phyloP scores from a whole-genome alignment of 2,888 invertebrate genomes.

The Campoletis raptor region DNA sequence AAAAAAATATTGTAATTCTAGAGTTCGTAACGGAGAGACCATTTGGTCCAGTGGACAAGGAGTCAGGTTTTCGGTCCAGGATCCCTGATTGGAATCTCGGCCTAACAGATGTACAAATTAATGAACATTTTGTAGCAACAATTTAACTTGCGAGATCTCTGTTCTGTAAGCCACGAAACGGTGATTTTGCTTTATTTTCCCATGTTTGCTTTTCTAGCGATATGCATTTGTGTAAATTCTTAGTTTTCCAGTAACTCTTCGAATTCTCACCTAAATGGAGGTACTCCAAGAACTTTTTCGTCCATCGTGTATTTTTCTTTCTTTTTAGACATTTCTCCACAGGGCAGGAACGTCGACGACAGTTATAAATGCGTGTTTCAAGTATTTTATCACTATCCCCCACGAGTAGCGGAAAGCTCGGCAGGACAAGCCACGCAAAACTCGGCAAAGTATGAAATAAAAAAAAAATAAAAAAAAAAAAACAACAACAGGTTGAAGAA shows the following conservation, averaged over 20 bases:
- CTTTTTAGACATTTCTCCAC: not conserved
- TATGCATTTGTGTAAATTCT: constrained; percentile 2
- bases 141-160: too few species aligned
- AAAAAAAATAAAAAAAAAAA: constrained; percentile 46
- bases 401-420: constrained; percentile 34
- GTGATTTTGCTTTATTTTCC: constrained; percentile 17
- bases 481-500: constrained; percentile 48
- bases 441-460: constrained; percentile 24
- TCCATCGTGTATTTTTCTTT: constrained; percentile 5
- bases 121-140: too few species aligned
- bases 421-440: constrained; percentile 19
- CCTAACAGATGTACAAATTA: too few species aligned
- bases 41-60: too few species aligned
- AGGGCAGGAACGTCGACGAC: constrained; percentile 47
- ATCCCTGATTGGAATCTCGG: too few species aligned
- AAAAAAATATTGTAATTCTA: too few species aligned
- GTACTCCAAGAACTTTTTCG: constrained; percentile 41
- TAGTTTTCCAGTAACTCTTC: constrained; percentile 33
- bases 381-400: constrained; percentile 61
- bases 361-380: constrained; percentile 64
- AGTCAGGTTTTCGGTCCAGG: too few species aligned
- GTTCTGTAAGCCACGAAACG: not conserved
- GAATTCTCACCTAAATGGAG: constrained; percentile 40
- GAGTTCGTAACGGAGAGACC: too few species aligned
- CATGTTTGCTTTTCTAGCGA: not conserved